Base-by-base conservation (phyloP, 2,888 invertebrate species). In the Cheilosia impressa region DNA sequence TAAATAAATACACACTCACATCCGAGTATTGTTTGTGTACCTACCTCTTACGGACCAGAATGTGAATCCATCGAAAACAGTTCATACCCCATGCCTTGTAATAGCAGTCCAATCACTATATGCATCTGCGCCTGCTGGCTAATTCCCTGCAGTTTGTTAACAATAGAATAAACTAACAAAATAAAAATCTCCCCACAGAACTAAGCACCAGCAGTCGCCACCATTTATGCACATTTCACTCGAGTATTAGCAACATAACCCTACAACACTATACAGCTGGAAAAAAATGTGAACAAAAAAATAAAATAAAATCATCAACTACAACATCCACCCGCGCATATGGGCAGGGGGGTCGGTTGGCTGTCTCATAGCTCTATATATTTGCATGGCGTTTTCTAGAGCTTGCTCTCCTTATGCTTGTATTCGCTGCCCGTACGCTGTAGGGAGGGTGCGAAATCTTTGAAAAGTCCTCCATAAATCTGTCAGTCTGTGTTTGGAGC, bases 81-180 rank as follows among this genome's bases (percentile, higher is more conserved):
- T 73, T 65, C 69, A 71, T 63, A 58, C 73, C 68, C 58, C 75
- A 65, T 79, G 75, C 43, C 63, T 65, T 65, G 71, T 60, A 65
- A 76, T 60, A 71, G 75, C 80, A 72, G 66, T 52, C 52, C 72
- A 66, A 79, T 84, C 79, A 53, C 62, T 52, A 72, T 50, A 52
- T 22, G 24, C 22, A 24, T 22, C 17, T 19, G 27, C 47, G 72
- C 60, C 72, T 72, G 76, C 76, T 85, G 69, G 71, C 80, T 85
- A 85, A 85, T 85, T 81, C 85, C 85, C 72, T 85, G 77, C 80
- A 85, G 85, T 85, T 85, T 81, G 85, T 85, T 85, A 85, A 85
- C 85, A 85, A 85, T 85, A 66, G 80, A 80, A 80, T 80, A 76
- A 76, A 80, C 76, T 80, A 76, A 50, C 31, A 47, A 71, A 84